Base-by-base conservation (phyloP, 2,113 vertebrate genomes). In the Lichenostomus cassidix region DNA sequence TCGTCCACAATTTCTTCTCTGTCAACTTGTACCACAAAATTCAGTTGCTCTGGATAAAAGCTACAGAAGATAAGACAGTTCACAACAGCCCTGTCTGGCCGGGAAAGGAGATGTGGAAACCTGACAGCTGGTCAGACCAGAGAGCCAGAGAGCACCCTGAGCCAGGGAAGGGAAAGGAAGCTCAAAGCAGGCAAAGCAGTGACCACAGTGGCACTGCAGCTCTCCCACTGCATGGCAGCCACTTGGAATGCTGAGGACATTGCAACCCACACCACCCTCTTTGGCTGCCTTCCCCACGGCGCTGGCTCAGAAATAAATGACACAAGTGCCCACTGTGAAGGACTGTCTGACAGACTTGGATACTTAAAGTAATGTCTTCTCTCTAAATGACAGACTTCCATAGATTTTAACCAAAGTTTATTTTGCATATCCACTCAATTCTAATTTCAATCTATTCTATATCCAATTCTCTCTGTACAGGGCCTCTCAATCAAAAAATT, bases 81-180 rank as follows among this genome's bases (percentile, higher is more conserved):
- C 24, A 44, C 35, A 55, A 49, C 1, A 82, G 24, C 11, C 22
- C 3, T 2, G 0, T n/a, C 50, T 47, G 20, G 37, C n/a, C 10
- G 17, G 28, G 49, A 25, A 56, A 87, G 76, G 22, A 49, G 10
- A 7, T 0, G 15, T 18, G 28, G 62, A 60, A 82, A 68, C 10
- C 24, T 73, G 78, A 31, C 12, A 44, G 37, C n/a, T 83, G 69
- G 33, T 55, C 23, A 55, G 52, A 35, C 2, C 76, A 95, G n/a
- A n/a, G n/a, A n/a, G 42, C 24, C 10, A 68, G 76, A 71, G 67
- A 92, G 50, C 21, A 52, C 12, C 11, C 50, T 19, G 17, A 53
- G 44, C 15, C 64, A 52, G 21, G 18, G 35, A 29, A 33, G 60
- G 33, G 42, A n/a, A 65, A 29, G 22, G 9, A 73, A 77, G 28